These are phyloP conservation scores for Melanotaenia boesemani DNA, from an alignment of 2,797 vertebrate species.

Conservation along the genomic window DNA sequence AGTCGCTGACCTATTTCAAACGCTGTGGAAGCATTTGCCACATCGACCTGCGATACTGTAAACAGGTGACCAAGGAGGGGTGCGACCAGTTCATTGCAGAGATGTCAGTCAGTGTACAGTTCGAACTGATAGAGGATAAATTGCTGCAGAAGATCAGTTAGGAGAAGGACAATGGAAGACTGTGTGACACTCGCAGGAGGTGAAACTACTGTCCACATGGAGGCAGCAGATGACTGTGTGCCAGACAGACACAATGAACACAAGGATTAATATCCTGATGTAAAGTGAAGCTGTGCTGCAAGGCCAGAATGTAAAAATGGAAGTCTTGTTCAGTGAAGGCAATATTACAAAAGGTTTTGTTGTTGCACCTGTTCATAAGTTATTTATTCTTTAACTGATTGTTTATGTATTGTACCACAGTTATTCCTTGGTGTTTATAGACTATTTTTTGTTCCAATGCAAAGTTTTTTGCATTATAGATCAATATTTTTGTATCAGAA, in stretches of 20 bases:
- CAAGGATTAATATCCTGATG: conserved; percentile 14
- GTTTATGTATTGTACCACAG: conserved; percentile 55
- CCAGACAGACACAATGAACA: conserved; percentile 4
- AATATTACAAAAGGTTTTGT: conserved; percentile 76
- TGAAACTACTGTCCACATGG: conserved; percentile 61
- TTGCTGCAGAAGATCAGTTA: conserved; percentile 96
- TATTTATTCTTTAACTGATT: conserved; percentile 75
- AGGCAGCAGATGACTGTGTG: conserved; percentile 65
- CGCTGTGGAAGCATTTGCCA: conserved; percentile 96
- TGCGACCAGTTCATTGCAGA: conserved; percentile 96
- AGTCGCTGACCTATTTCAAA: conserved; percentile 97
- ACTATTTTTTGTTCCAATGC: conserved; percentile 86
- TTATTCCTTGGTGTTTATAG: conserved; percentile 84
- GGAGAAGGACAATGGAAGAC: conserved; percentile 36
- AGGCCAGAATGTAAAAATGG: conserved; percentile 64
- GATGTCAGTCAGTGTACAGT: conserved; percentile 97
- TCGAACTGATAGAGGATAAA: conserved; percentile 94
- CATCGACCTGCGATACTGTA: conserved; percentile 97
- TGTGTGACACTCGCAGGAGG: conserved; percentile 14
- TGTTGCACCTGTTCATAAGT: conserved; percentile 74
- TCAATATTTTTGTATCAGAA: conserved; percentile 99
- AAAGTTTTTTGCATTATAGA: conserved; percentile 90
- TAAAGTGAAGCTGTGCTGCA: conserved; percentile 61
- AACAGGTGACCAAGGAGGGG: conserved; percentile 94
- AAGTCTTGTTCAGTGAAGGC: conserved; percentile 47